phyloP scores from a whole-genome alignment of 2,797 vertebrate genomes.

The Gouania willdenowi region DNA sequence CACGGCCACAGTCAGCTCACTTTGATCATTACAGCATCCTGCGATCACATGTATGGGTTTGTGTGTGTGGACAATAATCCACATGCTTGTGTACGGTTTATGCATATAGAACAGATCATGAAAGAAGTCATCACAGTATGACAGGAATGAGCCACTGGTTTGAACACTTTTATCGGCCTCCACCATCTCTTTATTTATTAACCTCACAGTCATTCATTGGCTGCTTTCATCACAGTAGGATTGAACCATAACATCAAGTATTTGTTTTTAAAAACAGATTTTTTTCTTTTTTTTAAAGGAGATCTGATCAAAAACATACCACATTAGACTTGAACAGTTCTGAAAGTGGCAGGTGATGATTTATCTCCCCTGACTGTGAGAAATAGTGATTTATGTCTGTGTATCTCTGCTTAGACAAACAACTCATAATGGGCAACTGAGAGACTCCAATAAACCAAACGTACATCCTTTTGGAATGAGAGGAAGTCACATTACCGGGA shows the following conservation, averaged over 20 bases:
- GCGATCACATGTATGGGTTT: too few relatives aligned
- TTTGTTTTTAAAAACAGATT: background rate
- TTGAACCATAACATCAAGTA: background rate
- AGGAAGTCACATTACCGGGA: too few relatives aligned
- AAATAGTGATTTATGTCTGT: too few relatives aligned
- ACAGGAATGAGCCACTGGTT: constrained; percentile 40
- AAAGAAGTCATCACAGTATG: constrained; percentile 32
- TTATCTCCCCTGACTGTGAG: too few relatives aligned
- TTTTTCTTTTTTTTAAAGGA: too few relatives aligned
- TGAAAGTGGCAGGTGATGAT: too few relatives aligned
- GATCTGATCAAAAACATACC: too few relatives aligned
- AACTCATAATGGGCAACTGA: too few relatives aligned
- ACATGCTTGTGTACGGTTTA: background rate
- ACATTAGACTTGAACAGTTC: too few relatives aligned
- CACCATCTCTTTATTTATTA: background rate
- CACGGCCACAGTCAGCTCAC: constrained; percentile 14
- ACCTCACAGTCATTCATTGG: constrained; percentile 1
- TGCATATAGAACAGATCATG: constrained; percentile 36
- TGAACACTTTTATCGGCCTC: constrained; percentile 13
- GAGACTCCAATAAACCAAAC: too few relatives aligned
- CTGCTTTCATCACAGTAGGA: constrained; percentile 7
- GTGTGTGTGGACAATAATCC: background rate
- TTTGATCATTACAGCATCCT: constrained; percentile 39
- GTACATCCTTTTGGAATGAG: too few relatives aligned
- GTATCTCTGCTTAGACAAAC: too few relatives aligned